Evolutionary conservation across 1,140 invertebrate species (phyloP), one percentile per base, ranked within the genome.

Genomic region (Dufourea novaeangliae): DNA sequence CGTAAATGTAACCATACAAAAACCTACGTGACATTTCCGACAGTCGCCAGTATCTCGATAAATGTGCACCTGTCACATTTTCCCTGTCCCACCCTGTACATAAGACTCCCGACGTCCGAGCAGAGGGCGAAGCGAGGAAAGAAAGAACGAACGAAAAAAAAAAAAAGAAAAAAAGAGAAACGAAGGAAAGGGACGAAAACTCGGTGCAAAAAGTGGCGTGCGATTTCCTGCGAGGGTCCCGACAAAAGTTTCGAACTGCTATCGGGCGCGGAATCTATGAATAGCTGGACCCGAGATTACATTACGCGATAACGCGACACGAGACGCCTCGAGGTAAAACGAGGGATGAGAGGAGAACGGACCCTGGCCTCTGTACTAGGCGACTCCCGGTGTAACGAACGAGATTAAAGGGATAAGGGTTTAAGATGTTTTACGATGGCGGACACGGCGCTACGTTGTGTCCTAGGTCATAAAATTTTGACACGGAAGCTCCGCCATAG

Each of bases 241-340:
- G 69, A 27, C 44, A 67, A 81, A 85, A 85, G 69, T 85, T 81
- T 81, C 64, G 46, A 81, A 80, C 82, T 62, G 67, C 25, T 85
- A 85, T 85, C 83, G 66, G 63, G 37, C 74, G 41, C 70, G 39
- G 78, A 74, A 85, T 85, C 82, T 84, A 80, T 69, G 83, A 85
- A 84, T 81, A 71, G 83, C 66, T 44, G 83, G 64, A 80, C 70
- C 69, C 64, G 34, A 85, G 82, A 85, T 84, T 85, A 84, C 83
- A 79, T 84, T 84, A 73, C 27, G 46, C 52, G 83, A 84, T 83
- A 84, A 20, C 50, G 20, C 34, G 46, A 69, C 34, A 63, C 41
- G 73, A 78, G 67, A 77, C 77, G 79, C 77, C 69, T 68, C 64
- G 56, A 46, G 82, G 57, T 52, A 56, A 41, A 46, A 25, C 52